A percentile compares a stretch with the other conserved stretches of the same genome.
Conservation (phyloP, 2,888 invertebrate species). For the Nysson spinosus region DNA sequence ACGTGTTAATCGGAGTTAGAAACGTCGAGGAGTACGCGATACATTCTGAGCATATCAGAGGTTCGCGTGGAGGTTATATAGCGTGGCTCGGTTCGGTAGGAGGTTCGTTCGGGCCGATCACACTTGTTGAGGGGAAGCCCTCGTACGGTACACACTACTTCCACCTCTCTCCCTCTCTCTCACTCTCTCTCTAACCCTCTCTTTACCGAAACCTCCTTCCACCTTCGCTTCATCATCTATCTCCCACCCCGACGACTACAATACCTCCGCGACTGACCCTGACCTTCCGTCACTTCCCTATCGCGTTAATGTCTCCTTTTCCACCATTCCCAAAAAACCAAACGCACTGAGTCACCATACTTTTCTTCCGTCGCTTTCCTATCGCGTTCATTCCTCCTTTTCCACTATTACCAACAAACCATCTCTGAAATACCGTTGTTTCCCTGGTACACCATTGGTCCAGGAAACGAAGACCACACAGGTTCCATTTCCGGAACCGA, state of each 20-base stretch:
- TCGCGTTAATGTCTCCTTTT: conserved; percentile 70
- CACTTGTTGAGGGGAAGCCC: conserved; percentile 70
- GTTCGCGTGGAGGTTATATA: conserved; percentile 56
- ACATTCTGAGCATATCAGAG: conserved; percentile 55
- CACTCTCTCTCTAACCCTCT: conserved; percentile 12
- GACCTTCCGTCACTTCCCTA: conserved; percentile 77
- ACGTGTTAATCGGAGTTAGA: conserved; percentile 10
- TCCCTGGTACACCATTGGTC: too few species aligned
- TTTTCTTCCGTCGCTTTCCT: too few species aligned
- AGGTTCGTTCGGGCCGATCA: too few species aligned
- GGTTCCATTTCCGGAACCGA: too few species aligned
- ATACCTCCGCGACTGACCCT: conserved; percentile 71
- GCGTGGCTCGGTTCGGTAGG: conserved; percentile 56
- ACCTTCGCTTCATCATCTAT: conserved; percentile 59
- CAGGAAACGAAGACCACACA: too few species aligned
- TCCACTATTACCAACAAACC: too few species aligned
- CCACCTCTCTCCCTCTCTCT: conserved; percentile 33
- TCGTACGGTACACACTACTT: conserved; percentile 40
- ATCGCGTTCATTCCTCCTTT: too few species aligned
- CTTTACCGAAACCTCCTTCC: conserved; percentile 46
- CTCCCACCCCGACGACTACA: conserved; percentile 40
- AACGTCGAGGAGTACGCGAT: conserved; percentile 33
- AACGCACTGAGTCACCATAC: too few species aligned
- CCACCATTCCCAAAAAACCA: not conserved
- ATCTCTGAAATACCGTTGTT: too few species aligned